A percentile compares a stretch with the other conserved stretches of the same genome.
phyloP scores from a whole-genome alignment of 2,888 invertebrate genomes.

The Rhaphigaster nebulosa region DNA sequence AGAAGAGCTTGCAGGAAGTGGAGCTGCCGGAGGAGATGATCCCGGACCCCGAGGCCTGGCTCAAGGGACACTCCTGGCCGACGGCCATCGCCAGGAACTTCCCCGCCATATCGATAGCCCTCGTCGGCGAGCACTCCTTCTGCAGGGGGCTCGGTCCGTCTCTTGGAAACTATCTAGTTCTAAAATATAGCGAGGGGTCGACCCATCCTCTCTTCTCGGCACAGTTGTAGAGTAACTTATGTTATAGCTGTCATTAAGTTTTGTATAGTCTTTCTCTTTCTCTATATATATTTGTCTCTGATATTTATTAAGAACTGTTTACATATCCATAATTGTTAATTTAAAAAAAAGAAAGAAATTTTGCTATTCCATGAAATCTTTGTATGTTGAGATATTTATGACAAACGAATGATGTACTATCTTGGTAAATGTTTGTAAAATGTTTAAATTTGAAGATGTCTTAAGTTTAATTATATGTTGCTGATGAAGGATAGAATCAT shows the following conservation, averaged over 20 bases:
- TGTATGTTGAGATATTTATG: background rate
- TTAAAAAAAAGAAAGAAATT: background rate
- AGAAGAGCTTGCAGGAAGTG: conserved; percentile 39
- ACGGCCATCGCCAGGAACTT: conserved; percentile 52
- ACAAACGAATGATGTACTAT: background rate
- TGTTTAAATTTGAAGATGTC: background rate
- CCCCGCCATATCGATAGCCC: conserved; percentile 29
- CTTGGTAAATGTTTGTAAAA: background rate
- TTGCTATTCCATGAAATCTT: background rate
- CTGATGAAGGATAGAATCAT: background rate
- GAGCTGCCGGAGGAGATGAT: conserved; percentile 30
- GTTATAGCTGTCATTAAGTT: background rate
- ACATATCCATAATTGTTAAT: background rate
- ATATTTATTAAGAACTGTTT: background rate
- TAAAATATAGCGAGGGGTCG: background rate
- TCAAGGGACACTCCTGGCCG: conserved; percentile 48
- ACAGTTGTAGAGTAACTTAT: conserved; percentile 13
- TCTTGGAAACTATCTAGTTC: conserved; percentile 24
- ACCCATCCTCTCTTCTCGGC: conserved; percentile 17
- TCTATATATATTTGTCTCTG: background rate
- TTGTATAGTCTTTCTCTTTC: background rate
- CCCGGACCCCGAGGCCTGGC: conserved; percentile 49
- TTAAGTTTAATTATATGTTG: background rate
- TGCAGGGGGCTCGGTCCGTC: conserved; percentile 52
- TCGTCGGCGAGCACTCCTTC: conserved; percentile 36